A percentile compares a stretch with the other conserved stretches of the same genome.
These are phyloP conservation scores for Drusus annulatus DNA, from an alignment of 1,140 invertebrate genomes.

Conservation along the genomic window DNA sequence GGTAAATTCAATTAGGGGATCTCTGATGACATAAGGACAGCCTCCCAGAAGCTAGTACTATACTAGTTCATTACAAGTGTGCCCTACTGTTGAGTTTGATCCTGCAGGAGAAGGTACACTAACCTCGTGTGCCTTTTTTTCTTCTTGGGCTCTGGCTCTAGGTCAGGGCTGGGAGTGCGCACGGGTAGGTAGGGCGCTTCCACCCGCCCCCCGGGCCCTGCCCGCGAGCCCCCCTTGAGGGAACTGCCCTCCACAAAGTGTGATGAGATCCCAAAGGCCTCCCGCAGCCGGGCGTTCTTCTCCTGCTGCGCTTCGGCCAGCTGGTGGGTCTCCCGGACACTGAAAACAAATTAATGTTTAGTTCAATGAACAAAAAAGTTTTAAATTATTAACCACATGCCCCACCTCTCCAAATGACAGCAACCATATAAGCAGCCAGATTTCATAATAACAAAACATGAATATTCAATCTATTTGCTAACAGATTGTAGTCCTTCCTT, in stretches of 20 bases:
- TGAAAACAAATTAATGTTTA: conserved; percentile 63
- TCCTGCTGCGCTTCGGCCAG: conserved; percentile 96
- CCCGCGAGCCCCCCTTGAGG: conserved; percentile 87
- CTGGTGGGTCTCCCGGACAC: conserved; percentile 95
- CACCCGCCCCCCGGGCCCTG: conserved; percentile 56
- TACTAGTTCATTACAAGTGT: too few relatives aligned
- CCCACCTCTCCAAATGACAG: too few relatives aligned
- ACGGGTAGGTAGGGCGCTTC: conserved; percentile 76
- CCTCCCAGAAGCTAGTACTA: too few relatives aligned
- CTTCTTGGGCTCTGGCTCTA: conserved; percentile 47
- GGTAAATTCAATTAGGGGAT: too few relatives aligned
- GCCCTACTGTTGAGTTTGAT: too few relatives aligned
- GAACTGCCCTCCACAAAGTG: conserved; percentile 95
- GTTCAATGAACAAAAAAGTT: too few relatives aligned
- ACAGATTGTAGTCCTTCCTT: too few relatives aligned
- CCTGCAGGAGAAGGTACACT: neutral
- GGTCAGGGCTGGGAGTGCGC: conserved; percentile 71
- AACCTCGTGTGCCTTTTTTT: conserved; percentile 66
- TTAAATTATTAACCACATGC: too few relatives aligned
- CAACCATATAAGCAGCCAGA: too few relatives aligned
- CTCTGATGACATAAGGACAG: too few relatives aligned
- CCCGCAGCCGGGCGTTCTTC: conserved; percentile 92
- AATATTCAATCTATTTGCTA: too few relatives aligned
- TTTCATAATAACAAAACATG: too few relatives aligned
- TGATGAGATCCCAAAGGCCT: conserved; percentile 95